Percentiles rank a stretch among this genome's conserved stretches.
These are phyloP conservation scores for Ganaspis sp. DNA, from an alignment of 1,140 invertebrate species.

Conservation along the genomic window DNA sequence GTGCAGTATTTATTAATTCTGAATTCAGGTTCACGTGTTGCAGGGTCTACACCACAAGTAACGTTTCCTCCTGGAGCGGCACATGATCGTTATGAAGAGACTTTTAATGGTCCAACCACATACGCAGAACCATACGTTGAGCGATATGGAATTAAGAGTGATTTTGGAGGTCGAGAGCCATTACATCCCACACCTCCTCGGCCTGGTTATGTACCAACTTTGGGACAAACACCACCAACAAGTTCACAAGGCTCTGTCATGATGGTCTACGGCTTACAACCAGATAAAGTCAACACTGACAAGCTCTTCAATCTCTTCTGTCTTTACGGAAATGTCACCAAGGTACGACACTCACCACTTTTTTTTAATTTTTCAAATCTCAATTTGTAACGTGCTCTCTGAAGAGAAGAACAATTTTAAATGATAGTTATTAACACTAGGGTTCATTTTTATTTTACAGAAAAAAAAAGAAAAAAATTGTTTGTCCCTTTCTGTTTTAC, in stretches of 20 bases:
- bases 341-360: constrained; percentile 82
- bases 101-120: constrained; percentile 74
- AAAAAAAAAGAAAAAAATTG: too few species aligned
- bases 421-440: too few species aligned
- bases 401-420: too few species aligned
- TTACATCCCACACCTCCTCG: constrained; percentile 74
- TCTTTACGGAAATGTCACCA: constrained; percentile 97
- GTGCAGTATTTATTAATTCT: constrained; percentile 14
- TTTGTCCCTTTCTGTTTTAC: too few species aligned
- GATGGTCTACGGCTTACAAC: constrained; percentile 98
- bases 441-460: too few species aligned
- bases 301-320: constrained; percentile 99
- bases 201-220: constrained; percentile 73
- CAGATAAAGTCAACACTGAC: constrained; percentile 95
- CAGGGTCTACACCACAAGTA: constrained; percentile 70
- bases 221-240: constrained; percentile 72
- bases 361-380: too few species aligned
- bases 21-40: constrained; percentile 33
- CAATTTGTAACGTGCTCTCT: too few species aligned
- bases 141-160: constrained; percentile 74
- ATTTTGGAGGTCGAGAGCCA: constrained; percentile 73
- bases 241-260: constrained; percentile 89
- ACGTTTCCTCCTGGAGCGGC: constrained; percentile 69
- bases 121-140: constrained; percentile 76
- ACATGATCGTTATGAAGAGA: constrained; percentile 76